phyloP scores from a whole-genome alignment of 1,140 invertebrate genomes.

The Meloidogyne floridensis region DNA sequence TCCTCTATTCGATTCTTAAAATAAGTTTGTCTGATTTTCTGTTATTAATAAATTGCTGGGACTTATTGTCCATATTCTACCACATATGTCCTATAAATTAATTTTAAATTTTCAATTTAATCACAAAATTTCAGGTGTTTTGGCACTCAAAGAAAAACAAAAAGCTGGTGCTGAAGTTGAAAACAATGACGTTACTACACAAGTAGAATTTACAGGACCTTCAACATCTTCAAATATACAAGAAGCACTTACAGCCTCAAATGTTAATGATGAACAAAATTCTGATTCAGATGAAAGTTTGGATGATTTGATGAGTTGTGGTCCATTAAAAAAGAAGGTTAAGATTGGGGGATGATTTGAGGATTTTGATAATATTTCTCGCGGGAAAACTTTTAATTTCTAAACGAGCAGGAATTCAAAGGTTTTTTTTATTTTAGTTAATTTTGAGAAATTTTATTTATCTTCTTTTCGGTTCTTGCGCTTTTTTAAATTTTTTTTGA shows the following conservation, averaged over 20 bases:
- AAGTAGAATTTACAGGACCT: background rate
- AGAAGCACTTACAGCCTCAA: background rate
- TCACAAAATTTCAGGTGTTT: conserved; percentile 15
- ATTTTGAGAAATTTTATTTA: no score
- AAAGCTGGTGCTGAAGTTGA: background rate
- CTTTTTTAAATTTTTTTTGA: no score
- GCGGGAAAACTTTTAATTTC: no score
- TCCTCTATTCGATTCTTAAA: no score
- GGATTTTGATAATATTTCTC: no score
- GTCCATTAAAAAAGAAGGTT: conserved; percentile 21
- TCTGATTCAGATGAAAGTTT: conserved; percentile 30
- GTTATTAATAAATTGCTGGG: background rate
- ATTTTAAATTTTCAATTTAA: background rate
- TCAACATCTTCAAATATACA: background rate
- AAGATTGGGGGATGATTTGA: background rate
- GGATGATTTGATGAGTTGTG: conserved; percentile 24
- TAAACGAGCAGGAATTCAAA: no score
- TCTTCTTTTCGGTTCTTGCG: no score
- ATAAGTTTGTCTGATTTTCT: no score
- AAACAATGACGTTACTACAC: background rate
- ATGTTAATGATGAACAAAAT: conserved; percentile 10
- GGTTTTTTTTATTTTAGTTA: no score
- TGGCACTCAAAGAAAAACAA: background rate
- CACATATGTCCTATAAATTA: background rate
- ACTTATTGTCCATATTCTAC: background rate